Evolutionary conservation across 2,888 invertebrate genomes (phyloP), one percentile per base, ranked within the genome.

Genomic region (Biston betularia): DNA sequence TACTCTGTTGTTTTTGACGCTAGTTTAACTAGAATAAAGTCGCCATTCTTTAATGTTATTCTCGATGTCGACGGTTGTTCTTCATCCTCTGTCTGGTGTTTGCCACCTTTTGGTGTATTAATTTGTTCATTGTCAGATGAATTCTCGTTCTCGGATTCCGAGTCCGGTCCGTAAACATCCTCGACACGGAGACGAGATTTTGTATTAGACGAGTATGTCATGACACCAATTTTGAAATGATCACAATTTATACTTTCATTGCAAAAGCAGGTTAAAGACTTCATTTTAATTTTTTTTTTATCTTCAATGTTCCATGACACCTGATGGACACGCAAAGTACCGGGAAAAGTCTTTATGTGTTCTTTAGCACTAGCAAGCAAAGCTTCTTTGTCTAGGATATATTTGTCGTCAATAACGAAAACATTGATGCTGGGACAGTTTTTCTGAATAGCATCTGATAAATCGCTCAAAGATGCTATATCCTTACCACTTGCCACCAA

Each of bases 1-100:
- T 68, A 73, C 62, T 70, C 62, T n/a, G 52, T 70, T 24, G 69
- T 71, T 62, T 56, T 73, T 35, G 61, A 61, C 49, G 54, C 35
- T 42, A n/a, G 54, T 42, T n/a, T 12, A 54, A n/a, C 54, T 24
- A 54, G 42, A 7, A n/a, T 24, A 54, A 11, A n/a, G 49, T 49
- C 49, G 1, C 12, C 49, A 34, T 49, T 34, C 33, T 9, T 9
- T 15, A 48, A 48, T 24, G 48, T 45, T 45, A 14, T 45, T 45
- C 45, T 14, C n/a, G 45, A 45, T 45, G 45, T 45, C 14, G 45
- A 45, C 14, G 45, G 45, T 8, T 35, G 4, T 35, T 4, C 4
- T 14, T 46, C 14, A 14, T 14, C 46, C 14, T 46, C 14, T n/a
- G 12, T n/a, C 35, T 6, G 35, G 35, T 4, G 4, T 35, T 35